Base-by-base conservation (phyloP, 1,140 invertebrate species). In the Contarinia nasturtii region DNA sequence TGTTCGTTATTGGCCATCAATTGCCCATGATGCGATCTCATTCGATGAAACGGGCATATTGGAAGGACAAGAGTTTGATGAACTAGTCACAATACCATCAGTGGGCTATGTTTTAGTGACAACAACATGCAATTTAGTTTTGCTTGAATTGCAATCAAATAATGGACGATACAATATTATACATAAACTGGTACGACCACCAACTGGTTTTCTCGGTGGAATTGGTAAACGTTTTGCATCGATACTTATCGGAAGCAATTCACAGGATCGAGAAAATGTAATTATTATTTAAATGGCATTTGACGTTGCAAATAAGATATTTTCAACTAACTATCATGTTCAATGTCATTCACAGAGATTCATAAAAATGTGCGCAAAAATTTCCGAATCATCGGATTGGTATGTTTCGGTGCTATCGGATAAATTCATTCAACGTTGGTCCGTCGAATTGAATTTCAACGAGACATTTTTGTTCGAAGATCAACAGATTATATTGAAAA, bases 1-100 rank as follows among this genome's bases (percentile, higher is more conserved):
- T 33, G 78, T 90, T 2, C 72, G 89, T 14, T 95, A 86, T 61
- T 96, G 92, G 92, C 71, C 85, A 0, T 87, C 80, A 22, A 79
- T 95, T 37, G 80, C 84, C 0, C 87, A 93, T 56, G 88, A 92
- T 57, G 79, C 80, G 3, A 77, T 79, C 8, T 89, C 81, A n/a
- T 71, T 81, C 12, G 89, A 94, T 65, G 76, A 82, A 20, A 82
- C 74, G 52, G 80, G 84, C 3, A 87, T 93, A 55, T 63, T 95
- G 15, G 79, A 84, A 7, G 80, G 80, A 0, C 79, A 82, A 61
- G 79, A 92, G 67, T 92, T 89, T 60, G 82, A 84, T 53, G 76
- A 75, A 44, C 60, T 93, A 12, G 73, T 76, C 1, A 72, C 77
- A 50, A 65, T 80, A 34, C 73, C 79, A 51, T 74, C 78, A 1